These are phyloP conservation scores for Halisarca cf. caerulea DNA, from an alignment of 37 sponge, comb jelly and placozoan species.

Conservation along the genomic window DNA sequence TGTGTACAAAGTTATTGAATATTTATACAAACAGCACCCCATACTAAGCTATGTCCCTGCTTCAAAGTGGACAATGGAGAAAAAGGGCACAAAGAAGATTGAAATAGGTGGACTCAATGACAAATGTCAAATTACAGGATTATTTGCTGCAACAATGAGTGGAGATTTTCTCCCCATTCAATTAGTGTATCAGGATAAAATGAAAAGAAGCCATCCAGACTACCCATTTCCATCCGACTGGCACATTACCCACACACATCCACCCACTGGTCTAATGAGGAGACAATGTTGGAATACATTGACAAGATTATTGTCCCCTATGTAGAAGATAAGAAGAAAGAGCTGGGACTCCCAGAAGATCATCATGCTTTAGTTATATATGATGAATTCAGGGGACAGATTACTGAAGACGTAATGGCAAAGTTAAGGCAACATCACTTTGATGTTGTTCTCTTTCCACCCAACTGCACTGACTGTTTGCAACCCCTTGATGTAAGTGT, in stretches of 20 bases:
- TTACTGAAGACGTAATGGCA: not conserved
- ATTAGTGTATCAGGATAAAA: not conserved
- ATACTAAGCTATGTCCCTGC: not conserved
- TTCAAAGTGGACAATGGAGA: not conserved
- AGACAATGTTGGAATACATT: not conserved
- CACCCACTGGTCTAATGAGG: constrained; percentile 8
- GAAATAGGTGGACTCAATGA: not conserved
- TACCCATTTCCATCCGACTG: not conserved
- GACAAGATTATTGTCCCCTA: constrained; percentile 4
- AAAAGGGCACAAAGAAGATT: not conserved
- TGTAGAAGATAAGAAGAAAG: not conserved
- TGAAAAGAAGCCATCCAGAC: not conserved
- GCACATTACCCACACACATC: not conserved
- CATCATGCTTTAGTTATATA: not conserved
- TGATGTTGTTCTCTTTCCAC: not conserved
- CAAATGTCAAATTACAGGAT: constrained; percentile 3
- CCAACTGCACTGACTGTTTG: not conserved
- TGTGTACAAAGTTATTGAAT: too few species aligned
- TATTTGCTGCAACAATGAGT: not conserved
- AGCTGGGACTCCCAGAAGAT: not conserved
- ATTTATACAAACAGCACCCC: too few species aligned
- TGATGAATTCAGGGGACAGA: not conserved
- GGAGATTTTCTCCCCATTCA: not conserved
- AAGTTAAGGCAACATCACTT: not conserved
- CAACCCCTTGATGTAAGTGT: not conserved